Base-by-base conservation (phyloP, 1,140 invertebrate species). In the Leptoteleia sp. region DNA sequence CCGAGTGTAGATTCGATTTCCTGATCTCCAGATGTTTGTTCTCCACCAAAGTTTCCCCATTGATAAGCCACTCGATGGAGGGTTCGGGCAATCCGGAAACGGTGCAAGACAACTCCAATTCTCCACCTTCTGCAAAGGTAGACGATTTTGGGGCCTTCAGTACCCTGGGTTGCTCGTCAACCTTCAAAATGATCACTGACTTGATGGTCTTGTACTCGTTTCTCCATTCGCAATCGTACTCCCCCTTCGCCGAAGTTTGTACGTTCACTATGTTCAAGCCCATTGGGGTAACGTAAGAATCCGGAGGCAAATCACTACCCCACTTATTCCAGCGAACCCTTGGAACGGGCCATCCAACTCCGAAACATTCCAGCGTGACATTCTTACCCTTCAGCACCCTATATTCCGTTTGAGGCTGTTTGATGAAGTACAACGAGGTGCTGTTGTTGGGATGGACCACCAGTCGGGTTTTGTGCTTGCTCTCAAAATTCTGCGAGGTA, bases 1-100 rank as follows among this genome's bases (percentile, higher is more conserved):
- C 1, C 8, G 90, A 89, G 25, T 6, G 52, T 13, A 40, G 29
- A 12, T 90, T 92, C 3, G 89, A 88, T 27, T 91, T 93, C 91
- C 80, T 73, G 65, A 90, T 85, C 12, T 89, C 82, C 6, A 88
- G 52, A 12, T 85, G 84, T 67, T 93, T 93, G 48, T 87, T 89
- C 3, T 86, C 84, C 1, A 94, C 85, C 12, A 92, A 88, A 1
- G 85, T 83, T 54, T 94, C 91, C 0, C 96, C 95, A 83, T 98
- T 97, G 6, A 97, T 92, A 17, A 97, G 87, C 96, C 96, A 98
- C 47, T 93, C 92, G 4, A 97, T 89, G 0, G 87, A 88, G 0
- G 96, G 96, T 37, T 91, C 85, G 0, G 96, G 95, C 38, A 92
- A 89, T 0, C 95, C 96, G 1, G 88, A 89, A 0, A 93, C 92